Percentiles rank a stretch among this genome's conserved stretches.
Conservation (phyloP, 2,113 vertebrate genomes). For the Indicator maculatus region DNA sequence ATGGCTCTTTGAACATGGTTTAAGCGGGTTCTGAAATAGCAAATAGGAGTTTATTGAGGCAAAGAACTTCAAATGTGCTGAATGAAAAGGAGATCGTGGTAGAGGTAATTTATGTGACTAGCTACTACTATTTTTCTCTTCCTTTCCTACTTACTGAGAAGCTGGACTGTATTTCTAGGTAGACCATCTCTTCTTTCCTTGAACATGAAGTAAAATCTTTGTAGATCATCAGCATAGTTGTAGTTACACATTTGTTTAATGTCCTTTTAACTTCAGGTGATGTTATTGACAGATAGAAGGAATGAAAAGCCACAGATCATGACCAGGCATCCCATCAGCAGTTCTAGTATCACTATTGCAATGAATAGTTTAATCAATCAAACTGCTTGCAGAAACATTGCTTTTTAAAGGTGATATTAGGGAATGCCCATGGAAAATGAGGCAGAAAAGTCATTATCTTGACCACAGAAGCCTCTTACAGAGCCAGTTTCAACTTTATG, state of each 20-base stretch:
- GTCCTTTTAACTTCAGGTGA: background rate
- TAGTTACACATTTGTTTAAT: background rate
- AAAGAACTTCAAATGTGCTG: background rate
- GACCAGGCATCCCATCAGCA: background rate
- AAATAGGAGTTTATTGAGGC: background rate
- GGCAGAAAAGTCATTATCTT: slow-evolving; percentile 11
- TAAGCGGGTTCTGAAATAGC: background rate
- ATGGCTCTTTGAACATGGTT: background rate
- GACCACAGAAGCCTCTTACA: background rate
- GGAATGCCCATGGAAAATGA: slow-evolving; percentile 10
- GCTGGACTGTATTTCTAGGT: background rate
- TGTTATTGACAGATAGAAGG: background rate
- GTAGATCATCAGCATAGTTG: background rate
- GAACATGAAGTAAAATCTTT: background rate
- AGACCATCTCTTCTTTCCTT: background rate
- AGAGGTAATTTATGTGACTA: background rate
- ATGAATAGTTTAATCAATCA: background rate
- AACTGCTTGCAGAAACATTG: slow-evolving; percentile 2
- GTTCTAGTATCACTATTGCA: background rate
- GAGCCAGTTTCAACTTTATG: background rate
- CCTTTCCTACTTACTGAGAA: background rate
- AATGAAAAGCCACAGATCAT: background rate
- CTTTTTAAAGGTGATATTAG: slow-evolving; percentile 10
- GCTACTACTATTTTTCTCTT: background rate
- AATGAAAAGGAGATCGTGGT: background rate